phyloP scores from a whole-genome alignment of 2,888 invertebrate species.

The Drosophila nr. perissopoda region DNA sequence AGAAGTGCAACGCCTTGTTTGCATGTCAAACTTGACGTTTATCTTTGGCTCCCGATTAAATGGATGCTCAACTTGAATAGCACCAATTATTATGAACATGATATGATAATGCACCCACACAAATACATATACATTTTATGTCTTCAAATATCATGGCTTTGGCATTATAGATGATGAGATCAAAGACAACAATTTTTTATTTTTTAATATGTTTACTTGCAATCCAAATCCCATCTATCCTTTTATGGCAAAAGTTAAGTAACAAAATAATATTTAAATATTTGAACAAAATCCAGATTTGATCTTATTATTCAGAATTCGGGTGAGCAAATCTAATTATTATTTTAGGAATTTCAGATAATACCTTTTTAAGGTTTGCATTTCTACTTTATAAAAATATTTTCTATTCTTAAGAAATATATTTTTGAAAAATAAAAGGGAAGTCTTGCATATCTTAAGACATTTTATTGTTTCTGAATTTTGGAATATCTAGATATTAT shows the following conservation, averaged over 20 bases:
- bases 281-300: neutral
- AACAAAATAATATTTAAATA: neutral
- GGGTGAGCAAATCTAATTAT: neutral
- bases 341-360: neutral
- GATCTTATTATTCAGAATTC: neutral
- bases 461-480: neutral
- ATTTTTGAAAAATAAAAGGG: neutral
- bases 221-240: neutral
- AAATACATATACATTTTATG: neutral
- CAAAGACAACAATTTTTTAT: neutral
- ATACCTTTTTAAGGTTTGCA: neutral
- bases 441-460: neutral
- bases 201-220: neutral
- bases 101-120: neutral
- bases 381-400: neutral
- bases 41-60: constrained; percentile 1
- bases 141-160: neutral
- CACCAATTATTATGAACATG: neutral
- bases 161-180: neutral
- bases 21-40: constrained; percentile 13
- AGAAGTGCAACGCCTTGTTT: constrained; percentile 16
- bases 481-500: neutral
- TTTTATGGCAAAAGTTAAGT: neutral
- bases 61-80: constrained; percentile 1
- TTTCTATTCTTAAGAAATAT: neutral